phyloP scores from a whole-genome alignment of 2,797 vertebrate species.

The Alosa sapidissima region DNA sequence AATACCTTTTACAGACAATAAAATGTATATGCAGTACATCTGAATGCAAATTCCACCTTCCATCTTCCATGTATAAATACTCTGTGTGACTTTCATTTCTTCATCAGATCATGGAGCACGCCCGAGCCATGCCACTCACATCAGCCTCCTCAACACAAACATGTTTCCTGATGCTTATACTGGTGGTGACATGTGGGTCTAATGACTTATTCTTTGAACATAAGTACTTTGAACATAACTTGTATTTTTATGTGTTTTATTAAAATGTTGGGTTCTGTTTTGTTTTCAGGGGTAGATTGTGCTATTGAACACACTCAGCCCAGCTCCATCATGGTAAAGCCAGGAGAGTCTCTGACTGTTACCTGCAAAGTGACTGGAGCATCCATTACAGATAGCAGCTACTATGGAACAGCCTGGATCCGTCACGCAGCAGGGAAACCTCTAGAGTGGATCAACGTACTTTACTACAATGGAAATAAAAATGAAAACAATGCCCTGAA shows the following conservation, averaged over 20 bases:
- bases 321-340: background rate
- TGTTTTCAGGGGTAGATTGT: slow-evolving; percentile 1
- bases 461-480: background rate
- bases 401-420: background rate
- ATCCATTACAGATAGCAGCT: background rate
- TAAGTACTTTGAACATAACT: too few species aligned
- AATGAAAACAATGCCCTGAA: background rate
- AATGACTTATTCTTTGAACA: background rate
- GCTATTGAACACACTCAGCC: background rate
- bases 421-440: slow-evolving; percentile 39
- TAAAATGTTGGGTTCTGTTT: background rate
- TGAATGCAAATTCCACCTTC: too few species aligned
- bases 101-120: background rate
- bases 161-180: background rate
- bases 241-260: background rate
- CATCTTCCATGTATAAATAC: background rate
- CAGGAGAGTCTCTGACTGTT: background rate
- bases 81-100: background rate
- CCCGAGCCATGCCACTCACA: background rate
- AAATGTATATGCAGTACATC: too few species aligned
- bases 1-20: too few species aligned
- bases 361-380: slow-evolving; percentile 10
- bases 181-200: background rate
- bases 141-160: background rate
- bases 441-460: slow-evolving; percentile 35